Conservation (phyloP, 2,113 vertebrate species). For the Prietella phreatophila region DNA sequence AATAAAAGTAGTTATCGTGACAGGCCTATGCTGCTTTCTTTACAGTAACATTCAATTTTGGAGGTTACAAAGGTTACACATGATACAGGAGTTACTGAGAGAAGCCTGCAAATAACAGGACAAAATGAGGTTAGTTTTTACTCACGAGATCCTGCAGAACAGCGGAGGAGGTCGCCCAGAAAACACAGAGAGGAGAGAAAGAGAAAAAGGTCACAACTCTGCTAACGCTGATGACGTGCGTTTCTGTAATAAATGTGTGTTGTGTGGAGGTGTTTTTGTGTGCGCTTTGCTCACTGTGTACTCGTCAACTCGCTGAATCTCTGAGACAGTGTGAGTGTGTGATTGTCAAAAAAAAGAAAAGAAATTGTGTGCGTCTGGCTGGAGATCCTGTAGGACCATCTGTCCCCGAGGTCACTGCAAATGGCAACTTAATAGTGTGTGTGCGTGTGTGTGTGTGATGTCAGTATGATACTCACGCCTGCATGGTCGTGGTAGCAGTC, state of each 20-base stretch:
- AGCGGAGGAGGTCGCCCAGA: slow-evolving; percentile 41
- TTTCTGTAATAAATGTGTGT: background rate
- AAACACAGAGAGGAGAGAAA: slow-evolving; percentile 43
- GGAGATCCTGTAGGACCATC: slow-evolving; percentile 30
- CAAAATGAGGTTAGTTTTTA: slow-evolving; percentile 61
- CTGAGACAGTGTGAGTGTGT: slow-evolving; percentile 31
- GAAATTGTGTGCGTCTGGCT: slow-evolving; percentile 13
- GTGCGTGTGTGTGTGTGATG: background rate
- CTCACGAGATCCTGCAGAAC: slow-evolving; percentile 85
- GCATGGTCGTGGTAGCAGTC: slow-evolving; percentile 96
- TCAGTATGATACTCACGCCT: slow-evolving; percentile 86
- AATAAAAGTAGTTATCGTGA: too few relatives aligned
- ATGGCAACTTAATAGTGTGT: background rate
- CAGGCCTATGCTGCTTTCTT: too few relatives aligned
- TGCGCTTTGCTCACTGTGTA: background rate
- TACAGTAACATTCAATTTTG: too few relatives aligned
- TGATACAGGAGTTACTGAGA: background rate
- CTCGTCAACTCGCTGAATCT: slow-evolving; percentile 31
- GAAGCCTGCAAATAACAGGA: slow-evolving; percentile 23
- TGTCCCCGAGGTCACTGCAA: slow-evolving; percentile 37
- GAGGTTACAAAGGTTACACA: slow-evolving; percentile 15
- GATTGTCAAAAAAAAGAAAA: slow-evolving; percentile 25
- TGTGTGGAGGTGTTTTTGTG: slow-evolving; percentile 8
- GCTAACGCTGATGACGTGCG: background rate
- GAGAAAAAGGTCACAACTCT: slow-evolving; percentile 13